Conservation (phyloP, 2,113 vertebrate genomes). For the Phrynosoma platyrhinos region DNA sequence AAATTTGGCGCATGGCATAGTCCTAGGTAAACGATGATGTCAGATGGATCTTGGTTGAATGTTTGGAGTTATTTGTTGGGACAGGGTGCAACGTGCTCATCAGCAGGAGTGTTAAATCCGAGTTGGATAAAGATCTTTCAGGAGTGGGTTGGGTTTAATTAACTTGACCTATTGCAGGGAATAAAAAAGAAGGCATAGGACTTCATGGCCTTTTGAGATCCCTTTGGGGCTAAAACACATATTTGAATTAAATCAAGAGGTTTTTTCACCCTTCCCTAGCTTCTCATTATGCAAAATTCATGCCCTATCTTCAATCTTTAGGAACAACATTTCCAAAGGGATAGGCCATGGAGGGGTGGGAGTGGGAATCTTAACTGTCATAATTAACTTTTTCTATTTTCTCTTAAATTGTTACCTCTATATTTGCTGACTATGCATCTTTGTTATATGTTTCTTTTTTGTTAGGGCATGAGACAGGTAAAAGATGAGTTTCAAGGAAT, state of each 20-base stretch:
- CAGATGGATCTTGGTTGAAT: not conserved
- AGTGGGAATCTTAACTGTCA: not conserved
- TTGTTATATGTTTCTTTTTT: not conserved
- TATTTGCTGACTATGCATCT: not conserved
- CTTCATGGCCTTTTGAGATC: conserved; percentile 14
- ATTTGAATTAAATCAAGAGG: conserved; percentile 12
- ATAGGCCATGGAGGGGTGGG: not conserved
- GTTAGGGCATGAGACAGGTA: not conserved
- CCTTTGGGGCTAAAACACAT: conserved; percentile 16
- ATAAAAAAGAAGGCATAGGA: not conserved
- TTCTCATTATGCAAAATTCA: conserved; percentile 6
- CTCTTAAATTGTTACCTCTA: not conserved
- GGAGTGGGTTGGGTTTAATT: conserved; percentile 30
- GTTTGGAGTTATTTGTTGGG: not conserved
- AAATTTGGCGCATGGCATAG: not conserved
- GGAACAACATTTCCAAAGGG: not conserved
- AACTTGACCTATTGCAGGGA: conserved; percentile 1
- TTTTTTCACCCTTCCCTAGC: not conserved
- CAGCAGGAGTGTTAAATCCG: not conserved
- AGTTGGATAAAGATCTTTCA: conserved; percentile 34
- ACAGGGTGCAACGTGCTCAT: not conserved
- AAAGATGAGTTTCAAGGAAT: not conserved
- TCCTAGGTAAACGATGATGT: not conserved
- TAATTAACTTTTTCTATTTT: conserved; percentile 3
- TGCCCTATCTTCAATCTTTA: not conserved